These are phyloP conservation scores for Platyscapa corneri DNA, from an alignment of 1,140 invertebrate species.

Conservation along the genomic window DNA sequence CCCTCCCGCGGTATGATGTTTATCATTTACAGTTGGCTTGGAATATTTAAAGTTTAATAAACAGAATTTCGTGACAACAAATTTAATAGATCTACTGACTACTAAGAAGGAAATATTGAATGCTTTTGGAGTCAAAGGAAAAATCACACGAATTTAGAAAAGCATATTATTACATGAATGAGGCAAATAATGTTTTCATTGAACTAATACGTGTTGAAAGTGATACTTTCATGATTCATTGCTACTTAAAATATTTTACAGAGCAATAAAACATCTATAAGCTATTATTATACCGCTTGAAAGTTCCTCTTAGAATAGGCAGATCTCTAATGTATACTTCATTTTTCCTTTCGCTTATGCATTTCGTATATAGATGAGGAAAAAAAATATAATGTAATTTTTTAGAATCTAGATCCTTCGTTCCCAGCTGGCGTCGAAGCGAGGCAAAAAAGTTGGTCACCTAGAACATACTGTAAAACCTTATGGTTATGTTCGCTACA, in stretches of 20 bases:
- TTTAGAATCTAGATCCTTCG: conserved; percentile 6
- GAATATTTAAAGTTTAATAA: no score
- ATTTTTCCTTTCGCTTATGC: not conserved
- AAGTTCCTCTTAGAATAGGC: not conserved
- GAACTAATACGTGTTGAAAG: not conserved
- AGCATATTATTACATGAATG: not conserved
- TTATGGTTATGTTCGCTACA: conserved; percentile 6
- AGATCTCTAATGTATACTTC: not conserved
- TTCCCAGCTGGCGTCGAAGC: not conserved
- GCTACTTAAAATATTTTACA: not conserved
- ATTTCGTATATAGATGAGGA: not conserved
- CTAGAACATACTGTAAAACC: conserved; percentile 5
- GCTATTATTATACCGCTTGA: not conserved
- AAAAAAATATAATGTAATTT: conserved; percentile 29
- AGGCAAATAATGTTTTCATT: not conserved
- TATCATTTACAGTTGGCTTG: no score
- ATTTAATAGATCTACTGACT: no score
- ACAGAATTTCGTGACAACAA: no score
- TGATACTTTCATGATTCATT: not conserved
- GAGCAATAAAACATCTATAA: not conserved
- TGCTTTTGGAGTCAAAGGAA: no score
- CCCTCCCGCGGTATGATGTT: no score
- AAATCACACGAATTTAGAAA: not conserved
- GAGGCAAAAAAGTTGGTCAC: conserved; percentile 28
- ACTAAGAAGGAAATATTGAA: no score